Conservation (phyloP, 2,113 vertebrate genomes). For the Myotis yumanensis region DNA sequence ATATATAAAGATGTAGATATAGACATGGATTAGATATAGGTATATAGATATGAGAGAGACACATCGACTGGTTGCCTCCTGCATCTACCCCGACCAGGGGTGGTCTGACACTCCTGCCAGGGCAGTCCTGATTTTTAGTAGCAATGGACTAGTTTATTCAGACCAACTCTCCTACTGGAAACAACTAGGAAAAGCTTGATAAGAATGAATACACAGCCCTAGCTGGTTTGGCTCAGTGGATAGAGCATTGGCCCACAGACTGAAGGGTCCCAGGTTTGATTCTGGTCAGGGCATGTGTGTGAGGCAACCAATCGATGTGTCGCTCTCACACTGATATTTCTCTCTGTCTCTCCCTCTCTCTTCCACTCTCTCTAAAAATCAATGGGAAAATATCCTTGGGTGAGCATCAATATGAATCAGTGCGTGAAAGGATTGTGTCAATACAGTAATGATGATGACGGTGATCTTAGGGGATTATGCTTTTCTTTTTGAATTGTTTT, state of each 20-base stretch:
- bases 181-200: background rate
- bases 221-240: background rate
- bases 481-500: no score
- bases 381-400: background rate
- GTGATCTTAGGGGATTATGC: no score
- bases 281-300: background rate
- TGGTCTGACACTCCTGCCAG: no score
- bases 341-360: background rate
- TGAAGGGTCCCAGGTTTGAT: background rate
- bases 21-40: no score
- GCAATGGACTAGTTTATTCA: background rate
- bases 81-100: no score
- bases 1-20: no score
- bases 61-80: no score
- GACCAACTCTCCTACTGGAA: background rate
- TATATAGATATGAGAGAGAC: no score
- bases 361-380: background rate
- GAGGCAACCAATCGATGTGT: background rate
- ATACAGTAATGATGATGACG: no score
- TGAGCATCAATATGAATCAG: background rate
- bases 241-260: background rate
- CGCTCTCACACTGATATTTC: background rate
- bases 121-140: background rate
- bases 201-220: background rate
- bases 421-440: no score